Base-by-base conservation (phyloP, 2,888 invertebrate genomes). In the Drosophila siamana region DNA sequence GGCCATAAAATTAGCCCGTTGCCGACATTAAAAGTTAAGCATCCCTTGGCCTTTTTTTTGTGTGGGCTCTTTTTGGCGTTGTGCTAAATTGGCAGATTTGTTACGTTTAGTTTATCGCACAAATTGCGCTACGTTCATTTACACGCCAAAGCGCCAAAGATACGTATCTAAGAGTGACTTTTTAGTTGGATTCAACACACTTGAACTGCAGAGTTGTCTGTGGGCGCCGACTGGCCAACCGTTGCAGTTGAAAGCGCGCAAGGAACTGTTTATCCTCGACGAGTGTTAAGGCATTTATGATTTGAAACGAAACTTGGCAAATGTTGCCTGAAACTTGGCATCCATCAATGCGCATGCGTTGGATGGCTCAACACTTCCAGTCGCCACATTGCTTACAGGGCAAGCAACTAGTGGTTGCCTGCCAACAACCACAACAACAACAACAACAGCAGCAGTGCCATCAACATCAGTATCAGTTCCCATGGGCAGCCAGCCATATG, bases 221-320 rank as follows among this genome's bases (percentile, higher is more conserved):
- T n/a, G n/a, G n/a, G n/a, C n/a, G 64, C 59, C 43, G 50, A 16
- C 41, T 54, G 51, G 47, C 40, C 68, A 73, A 83, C 88, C 86
- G 72, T 78, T 74, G 60, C 76, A 54, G 82, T 74, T 86, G 86
- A 88, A 86, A 80, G 80, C 86, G 88, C 88, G 86, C 86, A 80
- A 89, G 89, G 89, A 89, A 89, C 89, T 89, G 89, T 72, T 75
- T 66, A 52, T 68, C 19, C 50, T 56, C 38, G 28, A 47, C 19
- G 47, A 36, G 47, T 88, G 88, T 81, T 52, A 40, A 63, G 86
- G 83, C 83, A 87, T 86, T 83, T 68, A 43, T 16, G 33, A 33
- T 41, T 16, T 30, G 15, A 19, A 41, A 11, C 43, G 65, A 80
- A 78, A 67, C 77, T 73, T 69, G 76, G 69, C 64, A 56, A 52